Conservation (phyloP, 2,888 invertebrate species). For the Nasonovia ribisnigri region DNA sequence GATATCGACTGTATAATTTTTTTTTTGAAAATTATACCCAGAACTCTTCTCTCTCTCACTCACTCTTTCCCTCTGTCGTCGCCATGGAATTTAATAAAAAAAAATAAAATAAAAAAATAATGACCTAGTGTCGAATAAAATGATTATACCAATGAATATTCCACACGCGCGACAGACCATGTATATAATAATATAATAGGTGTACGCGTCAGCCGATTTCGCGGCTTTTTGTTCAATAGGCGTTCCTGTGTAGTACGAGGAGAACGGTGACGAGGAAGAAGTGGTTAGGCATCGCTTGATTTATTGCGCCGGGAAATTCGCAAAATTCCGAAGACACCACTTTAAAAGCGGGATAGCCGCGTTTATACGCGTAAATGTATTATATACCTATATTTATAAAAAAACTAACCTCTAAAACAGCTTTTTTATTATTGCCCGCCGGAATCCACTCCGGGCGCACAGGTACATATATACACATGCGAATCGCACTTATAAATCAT, state of each 20-base stretch:
- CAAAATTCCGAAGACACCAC: conserved; percentile 45
- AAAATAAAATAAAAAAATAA: conserved; percentile 15
- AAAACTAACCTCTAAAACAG: conserved; percentile 15
- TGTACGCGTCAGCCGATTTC: background rate
- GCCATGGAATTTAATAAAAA: conserved; percentile 14
- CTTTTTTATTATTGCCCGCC: conserved; percentile 25
- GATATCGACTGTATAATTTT: background rate
- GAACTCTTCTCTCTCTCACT: background rate
- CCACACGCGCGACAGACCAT: background rate
- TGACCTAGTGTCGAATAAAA: background rate
- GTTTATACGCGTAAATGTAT: background rate
- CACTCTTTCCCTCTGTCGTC: background rate
- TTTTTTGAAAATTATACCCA: background rate
- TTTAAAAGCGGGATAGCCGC: conserved; percentile 9
- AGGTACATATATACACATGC: background rate
- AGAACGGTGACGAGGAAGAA: background rate
- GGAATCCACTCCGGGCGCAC: conserved; percentile 24
- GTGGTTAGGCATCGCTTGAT: conserved; percentile 15
- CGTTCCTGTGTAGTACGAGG: background rate
- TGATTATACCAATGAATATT: conserved; percentile 1
- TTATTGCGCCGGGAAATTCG: conserved; percentile 41
- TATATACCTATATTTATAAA: background rate
- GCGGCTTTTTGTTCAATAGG: conserved; percentile 30
- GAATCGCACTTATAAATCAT: conserved; percentile 37
- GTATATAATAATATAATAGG: conserved; percentile 2